Base-by-base conservation (phyloP, 2,797 vertebrate species). In the Lagodon rhomboides region DNA sequence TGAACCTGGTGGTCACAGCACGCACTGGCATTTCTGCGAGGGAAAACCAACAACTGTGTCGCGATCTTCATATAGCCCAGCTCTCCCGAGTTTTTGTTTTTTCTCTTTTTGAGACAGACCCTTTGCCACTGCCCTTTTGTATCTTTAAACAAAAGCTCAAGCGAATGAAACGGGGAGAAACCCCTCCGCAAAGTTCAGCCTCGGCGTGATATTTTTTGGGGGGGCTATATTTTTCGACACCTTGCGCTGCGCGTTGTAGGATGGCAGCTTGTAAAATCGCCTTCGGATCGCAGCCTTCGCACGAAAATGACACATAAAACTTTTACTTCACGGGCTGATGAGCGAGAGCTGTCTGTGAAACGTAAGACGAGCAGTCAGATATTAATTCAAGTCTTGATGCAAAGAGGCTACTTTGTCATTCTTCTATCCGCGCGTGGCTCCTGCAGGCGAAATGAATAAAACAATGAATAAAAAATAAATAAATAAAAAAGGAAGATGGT, bases 1-100 rank as follows among this genome's bases (percentile, higher is more conserved):
- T 99, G 95, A 99, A 97, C 94, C 97, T 98, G 95, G 97, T 97
- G 93, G 97, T 97, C 92, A 98, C 97, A 90, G 97, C 97, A 89
- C 98, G 97, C 95, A 98, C 97, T 93, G 97, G 97, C 97, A 99
- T 99, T 89, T 97, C 96, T 96, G 96, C 95, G 95, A 96, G 94
- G 93, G 92, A 85, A 91, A 89, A 90, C 79, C 92, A 90, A 90
- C 88, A 87, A 81, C 91, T 83, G 90, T 87, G 79, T 92, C 55
- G 88, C 90, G 94, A 94, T 95, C 94, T 94, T 95, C 95, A 96
- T 95, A 95, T 71, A 95, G 93, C 71, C 90, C 70, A 55, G 80
- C 91, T 90, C 92, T 86, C 89, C 87, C 85, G 91, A 91, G 92
- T 91, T 89, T 70, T 72, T 80, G 27, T 68, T 30, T 13, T 58